phyloP scores from a whole-genome alignment of 1,140 invertebrate species.

The Melitaea cinxia region DNA sequence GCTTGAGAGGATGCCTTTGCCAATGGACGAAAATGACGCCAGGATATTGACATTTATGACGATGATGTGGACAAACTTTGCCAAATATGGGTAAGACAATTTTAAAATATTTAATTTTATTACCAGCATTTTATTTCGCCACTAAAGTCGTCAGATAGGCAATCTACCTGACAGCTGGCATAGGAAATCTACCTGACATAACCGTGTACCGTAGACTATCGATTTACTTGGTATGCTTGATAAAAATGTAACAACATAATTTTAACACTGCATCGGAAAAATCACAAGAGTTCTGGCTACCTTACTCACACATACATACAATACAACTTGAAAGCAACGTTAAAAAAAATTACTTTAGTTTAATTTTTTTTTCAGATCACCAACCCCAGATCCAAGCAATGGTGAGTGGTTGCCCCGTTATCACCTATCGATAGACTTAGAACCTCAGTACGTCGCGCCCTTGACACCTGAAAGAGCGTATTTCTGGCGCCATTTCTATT shows the following conservation, averaged over 20 bases:
- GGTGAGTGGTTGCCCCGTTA: conserved; percentile 67
- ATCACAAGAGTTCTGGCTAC: too few relatives aligned
- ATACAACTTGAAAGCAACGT: too few relatives aligned
- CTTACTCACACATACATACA: too few relatives aligned
- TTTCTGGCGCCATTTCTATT: conserved; percentile 66
- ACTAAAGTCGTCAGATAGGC: too few relatives aligned
- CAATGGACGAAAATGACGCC: conserved; percentile 68
- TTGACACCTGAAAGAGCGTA: conserved; percentile 64
- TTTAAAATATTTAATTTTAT: background rate
- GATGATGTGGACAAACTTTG: conserved; percentile 79
- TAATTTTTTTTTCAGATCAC: conserved; percentile 60
- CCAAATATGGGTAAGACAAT: conserved; percentile 67
- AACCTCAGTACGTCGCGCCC: conserved; percentile 67
- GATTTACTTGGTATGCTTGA: too few relatives aligned
- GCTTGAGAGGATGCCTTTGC: conserved; percentile 60
- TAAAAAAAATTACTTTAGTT: too few relatives aligned
- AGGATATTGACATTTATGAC: conserved; percentile 71
- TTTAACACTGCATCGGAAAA: too few relatives aligned
- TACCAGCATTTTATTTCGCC: too few relatives aligned
- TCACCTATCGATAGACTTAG: conserved; percentile 59
- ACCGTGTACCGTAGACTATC: too few relatives aligned
- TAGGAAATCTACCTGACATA: too few relatives aligned
- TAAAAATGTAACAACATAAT: too few relatives aligned
- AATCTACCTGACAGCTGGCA: too few relatives aligned
- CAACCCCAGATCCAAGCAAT: conserved; percentile 60